Base-by-base conservation (phyloP, 1,140 invertebrate species). In the Anastrepha obliqua region DNA sequence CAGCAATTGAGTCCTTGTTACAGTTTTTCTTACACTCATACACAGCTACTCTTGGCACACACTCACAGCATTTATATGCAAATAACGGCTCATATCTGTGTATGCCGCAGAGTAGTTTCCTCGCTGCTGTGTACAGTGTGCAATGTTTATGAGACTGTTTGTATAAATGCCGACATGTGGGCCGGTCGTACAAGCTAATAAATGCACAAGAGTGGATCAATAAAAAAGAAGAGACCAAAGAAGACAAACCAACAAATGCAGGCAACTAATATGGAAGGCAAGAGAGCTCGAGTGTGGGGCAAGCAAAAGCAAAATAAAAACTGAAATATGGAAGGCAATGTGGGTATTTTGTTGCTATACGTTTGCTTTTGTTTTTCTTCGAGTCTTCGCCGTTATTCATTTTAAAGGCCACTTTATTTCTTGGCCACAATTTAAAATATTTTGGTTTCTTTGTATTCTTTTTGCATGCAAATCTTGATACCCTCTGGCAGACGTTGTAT, bases 101-200 rank as follows among this genome's bases (percentile, higher is more conserved):
- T 1, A 44, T 74, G 1, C 4, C 39, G 44, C 15, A 9, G 70
- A 47, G 39, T n/a, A 47, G 5, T 74, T 74, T 74, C 15, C 6
- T 17, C 15, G 42, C 47, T 44, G 29, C 42, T 47, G 42, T 17
- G 29, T 44, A 74, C 70, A 74, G 44, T 29, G 15, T 47, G 42
- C 42, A 17, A 47, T 74, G 70, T 74, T 74, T 74, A n/a, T 74
- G 70, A 44, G 70, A 29, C 29, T 29, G 29, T 17, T 74, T 74
- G 44, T 15, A 74, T 47, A 47, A 44, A 74, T 47, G 15, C 42
- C 39, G 70, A 17, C 39, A 47, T 74, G 70, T 17, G 39, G 70
- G 42, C 42, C 70, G 70, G 17, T 17, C 70, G 0, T 47, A 47
- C 70, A 74, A 47, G 13, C 70, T 74, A 67, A 67, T 67, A 67